phyloP scores from a whole-genome alignment of 1,140 invertebrate species.

The Nasonia vitripennis region DNA sequence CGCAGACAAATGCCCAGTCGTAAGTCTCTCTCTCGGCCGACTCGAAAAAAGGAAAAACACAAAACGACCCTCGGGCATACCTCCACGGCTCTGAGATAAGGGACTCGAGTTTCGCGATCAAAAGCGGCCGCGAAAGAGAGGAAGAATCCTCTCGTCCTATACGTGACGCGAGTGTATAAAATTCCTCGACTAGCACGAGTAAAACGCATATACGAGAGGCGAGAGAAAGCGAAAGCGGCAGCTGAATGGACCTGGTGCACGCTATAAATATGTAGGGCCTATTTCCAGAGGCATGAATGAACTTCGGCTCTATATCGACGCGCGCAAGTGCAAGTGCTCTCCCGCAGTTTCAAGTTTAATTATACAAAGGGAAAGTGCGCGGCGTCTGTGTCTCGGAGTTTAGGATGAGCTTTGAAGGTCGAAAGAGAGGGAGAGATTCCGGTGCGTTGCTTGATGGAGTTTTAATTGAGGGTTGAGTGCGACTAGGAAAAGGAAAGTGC shows the following conservation, averaged over 20 bases:
- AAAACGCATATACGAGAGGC: not conserved
- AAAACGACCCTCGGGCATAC: not conserved
- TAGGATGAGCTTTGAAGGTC: not conserved
- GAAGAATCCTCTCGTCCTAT: not conserved
- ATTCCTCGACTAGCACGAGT: not conserved
- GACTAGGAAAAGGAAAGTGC: not conserved
- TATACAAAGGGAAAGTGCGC: not conserved
- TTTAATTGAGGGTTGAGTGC: not conserved
- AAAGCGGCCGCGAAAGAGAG: not conserved
- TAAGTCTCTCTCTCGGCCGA: not conserved
- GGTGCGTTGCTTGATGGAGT: not conserved
- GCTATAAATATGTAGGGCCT: constrained; percentile 36
- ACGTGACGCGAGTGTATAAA: constrained; percentile 30
- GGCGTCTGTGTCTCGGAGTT: not conserved
- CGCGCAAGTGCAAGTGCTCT: not conserved
- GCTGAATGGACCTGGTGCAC: constrained; percentile 32
- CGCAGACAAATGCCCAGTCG: not conserved
- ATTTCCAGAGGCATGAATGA: constrained; percentile 34
- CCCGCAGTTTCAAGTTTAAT: not conserved
- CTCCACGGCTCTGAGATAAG: not conserved
- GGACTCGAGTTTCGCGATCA: not conserved
- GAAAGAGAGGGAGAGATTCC: not conserved
- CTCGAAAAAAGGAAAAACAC: not conserved
- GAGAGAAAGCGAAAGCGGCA: not conserved
- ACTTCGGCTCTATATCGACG: not conserved